Evolutionary conservation across 2,113 vertebrate genomes (phyloP).

Genomic region (Bufo bufo): DNA sequence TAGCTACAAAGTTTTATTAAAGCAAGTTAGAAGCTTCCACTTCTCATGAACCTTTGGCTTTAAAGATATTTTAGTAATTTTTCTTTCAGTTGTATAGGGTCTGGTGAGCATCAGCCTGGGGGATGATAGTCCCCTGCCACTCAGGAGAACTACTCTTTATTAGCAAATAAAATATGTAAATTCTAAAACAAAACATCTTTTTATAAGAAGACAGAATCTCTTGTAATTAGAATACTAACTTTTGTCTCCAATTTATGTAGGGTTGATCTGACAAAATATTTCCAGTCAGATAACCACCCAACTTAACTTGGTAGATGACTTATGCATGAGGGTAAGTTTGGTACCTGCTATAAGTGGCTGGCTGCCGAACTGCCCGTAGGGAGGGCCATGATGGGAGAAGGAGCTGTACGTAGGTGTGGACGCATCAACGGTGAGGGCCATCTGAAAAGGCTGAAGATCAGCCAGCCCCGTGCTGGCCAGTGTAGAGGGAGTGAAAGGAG

Average conservation of each 20-base stretch:
- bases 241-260: background rate
- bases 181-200: background rate
- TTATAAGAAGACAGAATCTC: background rate
- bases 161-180: background rate
- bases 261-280: background rate
- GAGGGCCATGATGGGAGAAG: constrained; percentile 78
- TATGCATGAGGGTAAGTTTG: constrained; percentile 65
- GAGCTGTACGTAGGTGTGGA: constrained; percentile 84
- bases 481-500: constrained; percentile 86
- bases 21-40: constrained; percentile 19
- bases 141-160: background rate
- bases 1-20: background rate
- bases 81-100: background rate
- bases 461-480: constrained; percentile 83
- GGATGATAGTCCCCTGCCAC: background rate
- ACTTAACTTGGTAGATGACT: constrained; percentile 20
- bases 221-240: background rate
- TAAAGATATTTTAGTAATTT: background rate
- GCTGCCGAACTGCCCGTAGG: constrained; percentile 86
- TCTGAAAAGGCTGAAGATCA: constrained; percentile 86
- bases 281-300: background rate
- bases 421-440: constrained; percentile 85
- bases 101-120: constrained; percentile 1
- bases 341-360: constrained; percentile 88
- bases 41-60: background rate